phyloP scores from a whole-genome alignment of 2,113 vertebrate species.

The Elachura formosa region DNA sequence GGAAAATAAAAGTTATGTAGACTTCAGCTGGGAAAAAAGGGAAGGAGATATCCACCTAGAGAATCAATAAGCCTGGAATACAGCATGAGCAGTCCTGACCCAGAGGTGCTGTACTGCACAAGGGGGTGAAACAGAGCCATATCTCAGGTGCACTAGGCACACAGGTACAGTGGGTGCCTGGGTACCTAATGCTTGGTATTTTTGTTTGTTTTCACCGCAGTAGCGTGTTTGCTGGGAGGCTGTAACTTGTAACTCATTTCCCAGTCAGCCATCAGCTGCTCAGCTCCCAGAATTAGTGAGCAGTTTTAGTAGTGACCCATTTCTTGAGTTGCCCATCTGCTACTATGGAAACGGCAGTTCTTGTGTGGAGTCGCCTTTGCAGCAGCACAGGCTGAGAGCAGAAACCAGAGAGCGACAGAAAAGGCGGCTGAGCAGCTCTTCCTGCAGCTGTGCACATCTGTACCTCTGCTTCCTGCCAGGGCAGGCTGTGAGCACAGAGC shows the following conservation, averaged over 20 bases:
- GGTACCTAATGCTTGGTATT: background rate
- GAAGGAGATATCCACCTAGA: background rate
- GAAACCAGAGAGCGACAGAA: background rate
- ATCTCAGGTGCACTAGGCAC: background rate
- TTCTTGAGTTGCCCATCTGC: slow-evolving; percentile 65
- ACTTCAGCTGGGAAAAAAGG: background rate
- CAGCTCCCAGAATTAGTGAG: slow-evolving; percentile 34
- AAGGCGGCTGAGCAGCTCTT: background rate
- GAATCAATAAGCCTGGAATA: background rate
- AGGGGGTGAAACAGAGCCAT: background rate
- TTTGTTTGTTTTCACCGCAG: slow-evolving; percentile 10
- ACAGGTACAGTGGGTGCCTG: background rate
- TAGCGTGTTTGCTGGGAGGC: background rate
- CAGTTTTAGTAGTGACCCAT: slow-evolving; percentile 53
- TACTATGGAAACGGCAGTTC: slow-evolving; percentile 64
- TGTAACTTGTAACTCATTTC: background rate
- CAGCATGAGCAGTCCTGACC: accelerated
- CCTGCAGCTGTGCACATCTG: background rate
- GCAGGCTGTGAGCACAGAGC: background rate
- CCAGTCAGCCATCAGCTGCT: slow-evolving; percentile 22
- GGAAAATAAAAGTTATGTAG: background rate
- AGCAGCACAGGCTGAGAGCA: background rate
- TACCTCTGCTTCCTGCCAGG: background rate
- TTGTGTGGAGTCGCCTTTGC: background rate
- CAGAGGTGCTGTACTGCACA: background rate